Evolutionary conservation across 1,140 invertebrate species (phyloP).

Genomic region (Apocrypta bakeri): DNA sequence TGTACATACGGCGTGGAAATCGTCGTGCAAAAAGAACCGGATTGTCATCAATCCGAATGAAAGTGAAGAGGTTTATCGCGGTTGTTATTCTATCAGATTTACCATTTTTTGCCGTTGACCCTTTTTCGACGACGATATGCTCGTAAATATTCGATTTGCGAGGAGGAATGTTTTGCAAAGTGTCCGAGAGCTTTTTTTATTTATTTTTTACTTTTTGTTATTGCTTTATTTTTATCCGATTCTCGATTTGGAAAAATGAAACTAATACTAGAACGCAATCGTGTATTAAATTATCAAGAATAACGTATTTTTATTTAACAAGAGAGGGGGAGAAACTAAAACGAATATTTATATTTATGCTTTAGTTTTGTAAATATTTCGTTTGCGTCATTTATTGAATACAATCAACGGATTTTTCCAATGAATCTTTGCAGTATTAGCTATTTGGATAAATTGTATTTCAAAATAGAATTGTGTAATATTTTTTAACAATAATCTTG

Average conservation of each 20-base stretch:
- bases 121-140: not conserved
- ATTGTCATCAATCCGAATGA: slow-evolving; percentile 23
- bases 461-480: too few relatives aligned
- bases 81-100: slow-evolving; percentile 13
- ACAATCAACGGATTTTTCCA: too few relatives aligned
- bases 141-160: not conserved
- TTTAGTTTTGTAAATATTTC: not conserved
- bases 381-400: too few relatives aligned
- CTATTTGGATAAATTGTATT: too few relatives aligned
- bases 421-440: too few relatives aligned
- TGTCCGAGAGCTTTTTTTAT: not conserved
- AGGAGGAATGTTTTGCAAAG: not conserved
- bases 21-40: not conserved
- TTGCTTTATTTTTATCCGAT: not conserved
- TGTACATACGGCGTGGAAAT: not conserved
- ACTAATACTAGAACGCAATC: not conserved
- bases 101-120: not conserved
- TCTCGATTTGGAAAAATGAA: slow-evolving; percentile 7
- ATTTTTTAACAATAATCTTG: too few relatives aligned
- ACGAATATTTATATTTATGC: too few relatives aligned
- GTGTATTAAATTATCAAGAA: not conserved
- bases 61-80: slow-evolving; percentile 18
- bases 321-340: too few relatives aligned
- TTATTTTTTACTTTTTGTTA: too few relatives aligned
- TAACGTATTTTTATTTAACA: not conserved